Evolutionary conservation across 1,140 invertebrate genomes (phyloP), one percentile per base, ranked within the genome.

Genomic region (Hypsibius dujardini): DNA sequence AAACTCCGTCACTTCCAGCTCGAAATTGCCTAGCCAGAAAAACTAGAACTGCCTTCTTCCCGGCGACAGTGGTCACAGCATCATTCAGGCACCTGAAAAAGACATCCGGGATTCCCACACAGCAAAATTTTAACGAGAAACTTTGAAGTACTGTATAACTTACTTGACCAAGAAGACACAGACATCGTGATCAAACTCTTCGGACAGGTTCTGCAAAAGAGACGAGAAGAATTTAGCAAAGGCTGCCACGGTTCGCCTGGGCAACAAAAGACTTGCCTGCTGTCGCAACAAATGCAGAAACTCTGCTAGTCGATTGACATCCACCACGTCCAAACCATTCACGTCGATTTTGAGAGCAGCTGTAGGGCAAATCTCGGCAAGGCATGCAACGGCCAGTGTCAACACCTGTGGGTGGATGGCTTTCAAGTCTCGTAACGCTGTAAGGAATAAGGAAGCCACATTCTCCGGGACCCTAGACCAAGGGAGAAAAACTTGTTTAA

Each of bases 111-210:
- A n/a, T n/a, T n/a, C n/a, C n/a, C n/a, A n/a, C n/a, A n/a, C n/a
- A n/a, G n/a, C n/a, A n/a, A n/a, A n/a, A n/a, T n/a, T n/a, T n/a
- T n/a, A n/a, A n/a, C n/a, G n/a, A n/a, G n/a, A n/a, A n/a, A n/a
- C n/a, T n/a, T n/a, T n/a, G n/a, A n/a, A n/a, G n/a, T n/a, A n/a
- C n/a, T n/a, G n/a, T n/a, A n/a, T 14, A 67, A 67, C 62, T 67
- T 67, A 67, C 62, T 42, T 67, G 62, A 42, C 62, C 42, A 67
- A 67, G 3, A 14, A 7, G 3, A 67, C 62, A 42, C 62, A 67
- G 42, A 14, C 42, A 3, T 7, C 7, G 3, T 42, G 62, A 14
- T 42, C 42, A 42, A 67, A 42, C n/a, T 56, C 50, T 7, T 7
- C 50, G 7, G 50, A n/a, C 50, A 67, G 62, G 7, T 67, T 42